Conservation (phyloP, 2,113 vertebrate species). For the Empidonax traillii region DNA sequence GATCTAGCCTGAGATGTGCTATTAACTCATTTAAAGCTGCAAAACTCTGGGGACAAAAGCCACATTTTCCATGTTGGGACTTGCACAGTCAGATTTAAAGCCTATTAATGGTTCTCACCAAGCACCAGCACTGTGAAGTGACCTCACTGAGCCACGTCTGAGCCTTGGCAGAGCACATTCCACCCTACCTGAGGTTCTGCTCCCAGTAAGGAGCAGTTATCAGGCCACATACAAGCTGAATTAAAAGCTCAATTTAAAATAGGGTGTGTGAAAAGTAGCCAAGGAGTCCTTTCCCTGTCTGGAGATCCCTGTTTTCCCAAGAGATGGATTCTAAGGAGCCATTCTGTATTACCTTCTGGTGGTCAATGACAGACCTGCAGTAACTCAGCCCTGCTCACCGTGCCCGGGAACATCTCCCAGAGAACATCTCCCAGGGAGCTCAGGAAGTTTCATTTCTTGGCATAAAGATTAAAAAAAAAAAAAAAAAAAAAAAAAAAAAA, state of each 20-base stretch:
- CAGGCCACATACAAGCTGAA: background rate
- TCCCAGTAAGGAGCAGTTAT: background rate
- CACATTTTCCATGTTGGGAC: background rate
- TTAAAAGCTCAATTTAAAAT: background rate
- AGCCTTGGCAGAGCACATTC: background rate
- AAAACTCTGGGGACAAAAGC: background rate
- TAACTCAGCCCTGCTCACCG: fast-evolving
- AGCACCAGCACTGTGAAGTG: fast-evolving
- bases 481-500: background rate
- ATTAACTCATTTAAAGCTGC: background rate
- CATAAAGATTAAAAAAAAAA: background rate
- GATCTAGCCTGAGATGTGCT: background rate
- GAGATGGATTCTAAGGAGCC: background rate
- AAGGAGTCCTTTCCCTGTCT: background rate
- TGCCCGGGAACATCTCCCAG: background rate
- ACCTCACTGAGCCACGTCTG: background rate
- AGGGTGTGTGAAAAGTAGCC: background rate
- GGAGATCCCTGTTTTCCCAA: background rate
- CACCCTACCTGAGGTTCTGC: background rate
- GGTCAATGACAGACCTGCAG: background rate
- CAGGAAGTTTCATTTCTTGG: background rate
- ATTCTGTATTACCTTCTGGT: constrained; percentile 7
- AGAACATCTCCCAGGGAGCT: background rate
- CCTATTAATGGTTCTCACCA: background rate
- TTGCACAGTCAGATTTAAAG: background rate